Percentiles rank a stretch among this genome's conserved stretches.
These are phyloP conservation scores for Ondatra zibethicus DNA, from an alignment of 2,113 vertebrate species.

Conservation along the genomic window DNA sequence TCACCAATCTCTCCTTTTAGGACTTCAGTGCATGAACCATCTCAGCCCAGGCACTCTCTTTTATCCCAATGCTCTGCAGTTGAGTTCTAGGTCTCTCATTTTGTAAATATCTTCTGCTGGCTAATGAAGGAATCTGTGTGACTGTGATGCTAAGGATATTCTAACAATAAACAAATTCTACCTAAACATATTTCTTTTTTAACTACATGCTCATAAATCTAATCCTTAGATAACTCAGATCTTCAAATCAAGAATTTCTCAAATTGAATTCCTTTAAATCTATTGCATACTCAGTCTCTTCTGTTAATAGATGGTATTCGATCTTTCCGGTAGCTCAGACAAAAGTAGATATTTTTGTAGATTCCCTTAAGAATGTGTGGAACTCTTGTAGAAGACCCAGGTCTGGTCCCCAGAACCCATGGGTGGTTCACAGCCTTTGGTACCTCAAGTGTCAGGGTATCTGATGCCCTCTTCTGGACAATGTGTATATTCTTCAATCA, in stretches of 20 bases:
- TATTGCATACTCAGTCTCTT: neutral
- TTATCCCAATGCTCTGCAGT: neutral
- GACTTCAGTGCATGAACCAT: neutral
- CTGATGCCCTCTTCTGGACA: neutral
- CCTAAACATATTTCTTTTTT: neutral
- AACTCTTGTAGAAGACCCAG: neutral
- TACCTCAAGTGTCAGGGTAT: neutral
- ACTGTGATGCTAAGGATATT: neutral
- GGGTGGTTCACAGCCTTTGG: neutral
- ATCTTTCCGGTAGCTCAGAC: neutral
- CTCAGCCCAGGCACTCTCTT: neutral
- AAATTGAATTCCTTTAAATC: slow-evolving; percentile 4
- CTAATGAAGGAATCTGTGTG: neutral
- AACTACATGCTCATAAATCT: neutral
- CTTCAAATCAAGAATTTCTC: neutral
- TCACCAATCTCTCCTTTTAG: neutral
- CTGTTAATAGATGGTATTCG: neutral
- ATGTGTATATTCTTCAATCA: neutral
- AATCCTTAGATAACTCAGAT: neutral
- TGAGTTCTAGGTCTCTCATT: neutral
- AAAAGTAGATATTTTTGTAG: neutral
- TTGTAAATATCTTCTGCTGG: neutral
- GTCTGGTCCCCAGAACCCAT: neutral
- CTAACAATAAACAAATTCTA: neutral
- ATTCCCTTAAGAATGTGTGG: neutral